phyloP scores from a whole-genome alignment of 2,888 invertebrate genomes.

The Macropis europaea region DNA sequence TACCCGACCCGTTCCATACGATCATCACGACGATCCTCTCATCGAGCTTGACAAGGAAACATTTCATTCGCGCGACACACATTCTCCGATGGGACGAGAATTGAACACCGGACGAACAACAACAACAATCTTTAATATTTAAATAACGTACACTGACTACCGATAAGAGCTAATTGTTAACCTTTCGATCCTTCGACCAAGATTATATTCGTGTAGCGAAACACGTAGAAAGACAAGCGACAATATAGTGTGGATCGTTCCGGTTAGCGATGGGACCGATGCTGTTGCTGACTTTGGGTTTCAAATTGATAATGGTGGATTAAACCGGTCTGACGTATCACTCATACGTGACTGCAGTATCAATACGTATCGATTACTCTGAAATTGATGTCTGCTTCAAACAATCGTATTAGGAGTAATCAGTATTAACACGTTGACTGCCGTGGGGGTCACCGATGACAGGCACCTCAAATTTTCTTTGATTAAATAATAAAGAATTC shows the following conservation, averaged over 20 bases:
- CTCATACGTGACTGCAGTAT: too few relatives aligned
- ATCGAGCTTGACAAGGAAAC: not conserved
- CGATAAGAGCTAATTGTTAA: slow-evolving; percentile 45
- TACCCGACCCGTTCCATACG: not conserved
- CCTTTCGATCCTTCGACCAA: slow-evolving; percentile 49
- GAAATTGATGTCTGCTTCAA: too few relatives aligned
- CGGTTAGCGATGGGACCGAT: too few relatives aligned
- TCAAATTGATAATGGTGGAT: too few relatives aligned
- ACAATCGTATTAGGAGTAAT: too few relatives aligned
- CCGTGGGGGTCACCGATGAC: too few relatives aligned
- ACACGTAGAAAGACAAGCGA: slow-evolving; percentile 42
- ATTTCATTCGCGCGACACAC: not conserved
- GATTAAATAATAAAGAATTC: too few relatives aligned
- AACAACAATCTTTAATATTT: slow-evolving; percentile 29
- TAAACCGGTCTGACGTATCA: too few relatives aligned
- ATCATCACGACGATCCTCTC: not conserved
- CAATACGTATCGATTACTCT: too few relatives aligned
- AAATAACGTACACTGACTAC: slow-evolving; percentile 36
- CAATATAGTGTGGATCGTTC: slow-evolving; percentile 52
- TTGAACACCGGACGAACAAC: slow-evolving; percentile 9
- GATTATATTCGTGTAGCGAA: slow-evolving; percentile 40
- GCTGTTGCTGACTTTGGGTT: too few relatives aligned
- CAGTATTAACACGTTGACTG: too few relatives aligned
- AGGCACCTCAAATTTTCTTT: too few relatives aligned
- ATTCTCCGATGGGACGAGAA: slow-evolving; percentile 14